Conservation (phyloP, 2,113 vertebrate genomes). For the Leucoraja erinaceus region DNA sequence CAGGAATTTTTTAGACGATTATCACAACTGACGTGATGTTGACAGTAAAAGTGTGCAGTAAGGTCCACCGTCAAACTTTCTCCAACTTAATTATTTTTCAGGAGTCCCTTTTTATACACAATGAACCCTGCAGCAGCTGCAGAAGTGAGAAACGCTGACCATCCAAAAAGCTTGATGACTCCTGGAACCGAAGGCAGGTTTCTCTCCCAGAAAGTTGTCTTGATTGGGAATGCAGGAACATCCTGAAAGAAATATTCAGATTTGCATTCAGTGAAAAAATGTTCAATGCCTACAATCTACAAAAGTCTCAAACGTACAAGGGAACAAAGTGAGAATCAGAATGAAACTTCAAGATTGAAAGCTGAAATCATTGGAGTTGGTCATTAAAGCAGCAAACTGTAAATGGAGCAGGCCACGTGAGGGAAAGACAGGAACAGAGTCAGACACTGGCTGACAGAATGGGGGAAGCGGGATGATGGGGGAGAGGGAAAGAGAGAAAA, state of each 20-base stretch:
- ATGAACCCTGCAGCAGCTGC: constrained; percentile 57
- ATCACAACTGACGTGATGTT: background rate
- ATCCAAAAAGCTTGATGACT: constrained; percentile 68
- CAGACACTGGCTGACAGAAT: no score
- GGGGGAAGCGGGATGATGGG: no score
- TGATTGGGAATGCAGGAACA: constrained; percentile 70
- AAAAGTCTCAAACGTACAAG: background rate
- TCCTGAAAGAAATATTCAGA: constrained; percentile 60
- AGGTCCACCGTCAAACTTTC: background rate
- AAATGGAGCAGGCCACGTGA: background rate
- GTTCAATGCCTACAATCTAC: background rate
- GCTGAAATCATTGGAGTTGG: background rate
- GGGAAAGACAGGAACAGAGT: no score
- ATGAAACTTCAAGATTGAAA: background rate
- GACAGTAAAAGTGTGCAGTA: background rate
- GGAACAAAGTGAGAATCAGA: background rate
- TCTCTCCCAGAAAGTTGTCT: constrained; percentile 80
- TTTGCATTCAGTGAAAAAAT: background rate
- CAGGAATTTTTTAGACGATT: constrained; percentile 8
- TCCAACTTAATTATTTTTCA: constrained; percentile 51
- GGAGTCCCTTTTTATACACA: constrained; percentile 70
- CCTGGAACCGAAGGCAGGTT: constrained; percentile 80
- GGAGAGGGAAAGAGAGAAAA: background rate
- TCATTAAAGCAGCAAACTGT: background rate
- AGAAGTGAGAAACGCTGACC: constrained; percentile 64